These are phyloP conservation scores for Chrysemys picta DNA, from an alignment of 2,113 vertebrate species.

Conservation along the genomic window DNA sequence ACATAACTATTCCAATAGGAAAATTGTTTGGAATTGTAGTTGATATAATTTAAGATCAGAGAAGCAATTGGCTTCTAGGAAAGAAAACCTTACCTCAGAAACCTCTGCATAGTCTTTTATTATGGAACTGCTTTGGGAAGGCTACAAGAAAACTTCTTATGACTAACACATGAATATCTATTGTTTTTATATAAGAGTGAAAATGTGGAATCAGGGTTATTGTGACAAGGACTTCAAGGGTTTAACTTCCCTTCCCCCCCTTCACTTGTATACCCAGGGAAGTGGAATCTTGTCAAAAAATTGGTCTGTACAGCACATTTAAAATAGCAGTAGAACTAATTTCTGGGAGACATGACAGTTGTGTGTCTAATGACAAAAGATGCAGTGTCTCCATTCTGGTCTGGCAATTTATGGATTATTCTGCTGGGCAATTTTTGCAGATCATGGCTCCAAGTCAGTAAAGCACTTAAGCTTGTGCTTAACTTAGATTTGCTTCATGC, in stretches of 20 bases:
- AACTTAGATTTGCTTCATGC: background rate
- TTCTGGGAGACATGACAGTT: background rate
- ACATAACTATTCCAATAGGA: background rate
- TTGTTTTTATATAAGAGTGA: background rate
- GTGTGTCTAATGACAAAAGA: background rate
- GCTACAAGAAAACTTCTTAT: background rate
- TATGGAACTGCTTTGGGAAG: background rate
- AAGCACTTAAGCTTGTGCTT: background rate
- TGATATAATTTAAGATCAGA: background rate
- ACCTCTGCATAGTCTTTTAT: background rate
- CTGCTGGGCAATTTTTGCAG: background rate
- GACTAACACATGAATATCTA: background rate
- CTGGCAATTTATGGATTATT: background rate
- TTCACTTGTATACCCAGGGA: background rate
- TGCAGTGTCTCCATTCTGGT: background rate
- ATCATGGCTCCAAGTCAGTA: too few species aligned
- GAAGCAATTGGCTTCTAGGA: background rate
- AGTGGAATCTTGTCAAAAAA: background rate
- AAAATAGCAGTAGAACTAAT: background rate
- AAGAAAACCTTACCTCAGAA: background rate
- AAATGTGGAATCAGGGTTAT: background rate
- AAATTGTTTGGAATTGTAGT: background rate
- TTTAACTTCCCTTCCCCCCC: background rate
- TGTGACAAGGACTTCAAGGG: background rate
- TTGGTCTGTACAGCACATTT: background rate